Conservation (phyloP, 1,140 invertebrate species). For the Globodera rostochiensis region DNA sequence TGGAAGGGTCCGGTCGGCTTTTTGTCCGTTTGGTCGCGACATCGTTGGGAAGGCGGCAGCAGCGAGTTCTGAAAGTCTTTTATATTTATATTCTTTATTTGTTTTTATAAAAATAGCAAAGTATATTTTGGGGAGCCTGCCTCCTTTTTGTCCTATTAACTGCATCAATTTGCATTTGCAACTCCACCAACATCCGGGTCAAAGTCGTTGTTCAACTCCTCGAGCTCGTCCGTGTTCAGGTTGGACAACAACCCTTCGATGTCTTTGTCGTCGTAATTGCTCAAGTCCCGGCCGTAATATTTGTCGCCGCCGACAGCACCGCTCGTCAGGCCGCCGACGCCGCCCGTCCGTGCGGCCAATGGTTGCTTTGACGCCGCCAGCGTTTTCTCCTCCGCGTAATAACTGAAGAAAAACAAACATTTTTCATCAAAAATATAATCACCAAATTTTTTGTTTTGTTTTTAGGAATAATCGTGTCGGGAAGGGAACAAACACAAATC, state of each 20-base stretch:
- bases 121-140: no score
- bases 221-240: conserved; percentile 90
- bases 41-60: conserved; percentile 90
- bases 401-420: conserved; percentile 18
- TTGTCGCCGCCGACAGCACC: conserved; percentile 39
- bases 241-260: conserved; percentile 92
- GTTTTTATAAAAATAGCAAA: no score
- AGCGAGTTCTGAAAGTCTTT: conserved; percentile 80
- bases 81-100: no score
- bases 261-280: conserved; percentile 90
- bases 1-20: conserved; percentile 90
- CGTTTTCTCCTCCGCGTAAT: conserved; percentile 51
- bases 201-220: conserved; percentile 94
- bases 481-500: no score
- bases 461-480: no score
- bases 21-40: conserved; percentile 92
- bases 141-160: conserved; percentile 12
- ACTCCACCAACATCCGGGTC: conserved; percentile 89
- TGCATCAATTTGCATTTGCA: conserved; percentile 35
- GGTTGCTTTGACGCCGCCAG: conserved; percentile 37
- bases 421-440: neutral
- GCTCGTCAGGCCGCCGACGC: conserved; percentile 26
- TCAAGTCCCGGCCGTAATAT: conserved; percentile 86
- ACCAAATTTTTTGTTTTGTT: no score
- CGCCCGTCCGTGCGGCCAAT: conserved; percentile 12